Evolutionary conservation across 2,797 vertebrate genomes (phyloP).

Genomic region (Sorex maritimensis): DNA sequence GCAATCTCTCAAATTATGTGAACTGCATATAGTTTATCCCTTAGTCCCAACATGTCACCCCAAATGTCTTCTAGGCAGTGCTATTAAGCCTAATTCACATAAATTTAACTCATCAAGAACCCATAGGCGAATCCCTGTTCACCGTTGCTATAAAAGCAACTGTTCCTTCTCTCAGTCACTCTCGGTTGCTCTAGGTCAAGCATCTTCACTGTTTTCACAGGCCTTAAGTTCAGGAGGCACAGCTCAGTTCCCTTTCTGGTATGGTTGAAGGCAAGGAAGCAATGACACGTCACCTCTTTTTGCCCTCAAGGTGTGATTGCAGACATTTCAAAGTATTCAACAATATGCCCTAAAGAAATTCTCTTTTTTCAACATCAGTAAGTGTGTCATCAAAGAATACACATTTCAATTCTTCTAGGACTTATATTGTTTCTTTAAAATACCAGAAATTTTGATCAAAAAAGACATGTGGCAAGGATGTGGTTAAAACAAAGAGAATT

Average conservation of each 20-base stretch:
- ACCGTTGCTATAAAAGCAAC: neutral
- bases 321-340: neutral
- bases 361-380: neutral
- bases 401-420: neutral
- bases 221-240: neutral
- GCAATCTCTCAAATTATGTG: neutral
- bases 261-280: neutral
- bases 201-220: neutral
- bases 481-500: too few relatives aligned
- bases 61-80: neutral
- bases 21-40: neutral
- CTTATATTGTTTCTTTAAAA: too few relatives aligned
- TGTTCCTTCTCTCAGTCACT: neutral
- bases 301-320: neutral
- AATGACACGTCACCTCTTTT: neutral
- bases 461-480: too few relatives aligned
- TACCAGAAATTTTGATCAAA: too few relatives aligned
- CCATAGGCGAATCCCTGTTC: neutral
- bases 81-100: conserved; percentile 4
- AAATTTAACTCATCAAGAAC: neutral
- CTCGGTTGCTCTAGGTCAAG: neutral
- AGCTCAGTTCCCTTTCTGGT: neutral
- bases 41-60: neutral
- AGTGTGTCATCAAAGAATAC: too few relatives aligned
- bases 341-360: neutral